phyloP scores from a whole-genome alignment of 2,113 vertebrate genomes.

The Muntiacus reevesi region DNA sequence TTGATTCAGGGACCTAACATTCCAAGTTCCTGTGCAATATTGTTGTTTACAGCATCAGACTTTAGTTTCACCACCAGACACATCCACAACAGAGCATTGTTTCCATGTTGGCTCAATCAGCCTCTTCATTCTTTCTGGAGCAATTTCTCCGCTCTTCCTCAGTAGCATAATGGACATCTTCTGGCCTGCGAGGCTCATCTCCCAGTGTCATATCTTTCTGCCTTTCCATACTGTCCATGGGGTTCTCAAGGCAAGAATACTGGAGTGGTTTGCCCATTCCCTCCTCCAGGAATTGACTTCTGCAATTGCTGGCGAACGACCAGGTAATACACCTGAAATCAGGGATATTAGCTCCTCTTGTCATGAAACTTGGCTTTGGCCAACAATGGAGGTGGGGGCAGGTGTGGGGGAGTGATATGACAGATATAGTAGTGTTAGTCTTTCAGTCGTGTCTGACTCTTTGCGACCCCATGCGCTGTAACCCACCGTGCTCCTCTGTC shows the following conservation, averaged over 20 bases:
- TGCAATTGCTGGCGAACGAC: neutral
- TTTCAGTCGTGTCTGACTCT: neutral
- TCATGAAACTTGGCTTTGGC: neutral
- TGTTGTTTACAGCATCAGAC: neutral
- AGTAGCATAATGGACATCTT: neutral
- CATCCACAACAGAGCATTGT: neutral
- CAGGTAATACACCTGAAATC: neutral
- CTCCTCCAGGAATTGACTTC: neutral
- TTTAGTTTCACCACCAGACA: neutral
- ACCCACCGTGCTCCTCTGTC: neutral
- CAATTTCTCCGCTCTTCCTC: neutral
- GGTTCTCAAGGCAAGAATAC: neutral
- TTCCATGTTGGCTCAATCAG: neutral
- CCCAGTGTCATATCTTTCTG: neutral
- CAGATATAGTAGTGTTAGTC: neutral
- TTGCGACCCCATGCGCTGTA: neutral
- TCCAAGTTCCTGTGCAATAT: neutral
- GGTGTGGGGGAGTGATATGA: neutral
- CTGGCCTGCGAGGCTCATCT: neutral
- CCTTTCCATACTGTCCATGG: neutral
- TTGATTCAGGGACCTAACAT: neutral
- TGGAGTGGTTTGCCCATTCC: neutral
- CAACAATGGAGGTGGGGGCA: neutral
- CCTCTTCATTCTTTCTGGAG: neutral
- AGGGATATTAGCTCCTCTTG: neutral